These are phyloP conservation scores for Lepilemur septentrionalis DNA, from an alignment of 2,797 vertebrate genomes.

Conservation along the genomic window DNA sequence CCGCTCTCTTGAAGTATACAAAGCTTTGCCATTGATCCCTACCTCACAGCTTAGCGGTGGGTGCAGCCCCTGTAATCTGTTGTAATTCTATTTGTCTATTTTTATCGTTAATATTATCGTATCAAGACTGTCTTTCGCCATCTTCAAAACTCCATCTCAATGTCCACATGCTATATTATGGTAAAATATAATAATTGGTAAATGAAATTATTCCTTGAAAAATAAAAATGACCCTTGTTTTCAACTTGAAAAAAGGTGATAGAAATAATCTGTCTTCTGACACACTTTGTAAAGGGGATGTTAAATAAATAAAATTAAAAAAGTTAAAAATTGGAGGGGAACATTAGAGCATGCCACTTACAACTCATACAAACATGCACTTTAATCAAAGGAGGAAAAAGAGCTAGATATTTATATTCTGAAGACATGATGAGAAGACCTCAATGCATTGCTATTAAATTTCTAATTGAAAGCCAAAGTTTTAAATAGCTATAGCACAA, in stretches of 20 bases:
- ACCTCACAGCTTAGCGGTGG: neutral
- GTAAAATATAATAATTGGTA: neutral
- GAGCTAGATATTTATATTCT: neutral
- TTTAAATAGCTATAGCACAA: constrained; percentile 58
- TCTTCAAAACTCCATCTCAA: neutral
- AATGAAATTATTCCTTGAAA: neutral
- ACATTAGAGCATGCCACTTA: neutral
- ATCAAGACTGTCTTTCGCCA: neutral
- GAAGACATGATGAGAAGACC: neutral
- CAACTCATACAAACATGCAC: neutral
- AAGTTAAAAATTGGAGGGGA: neutral
- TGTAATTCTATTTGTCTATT: neutral
- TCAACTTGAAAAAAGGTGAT: neutral
- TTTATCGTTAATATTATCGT: neutral
- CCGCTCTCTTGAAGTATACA: neutral
- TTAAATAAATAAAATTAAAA: neutral
- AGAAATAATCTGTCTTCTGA: neutral
- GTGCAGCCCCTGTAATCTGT: neutral
- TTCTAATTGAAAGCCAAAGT: constrained; percentile 57
- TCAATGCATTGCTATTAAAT: neutral
- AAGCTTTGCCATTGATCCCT: neutral
- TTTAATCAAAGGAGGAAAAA: neutral
- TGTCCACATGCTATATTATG: neutral
- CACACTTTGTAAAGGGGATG: neutral
- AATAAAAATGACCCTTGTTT: neutral